Conservation (phyloP, 2,888 invertebrate species). For the Imbricaverruca yamaguchii region DNA sequence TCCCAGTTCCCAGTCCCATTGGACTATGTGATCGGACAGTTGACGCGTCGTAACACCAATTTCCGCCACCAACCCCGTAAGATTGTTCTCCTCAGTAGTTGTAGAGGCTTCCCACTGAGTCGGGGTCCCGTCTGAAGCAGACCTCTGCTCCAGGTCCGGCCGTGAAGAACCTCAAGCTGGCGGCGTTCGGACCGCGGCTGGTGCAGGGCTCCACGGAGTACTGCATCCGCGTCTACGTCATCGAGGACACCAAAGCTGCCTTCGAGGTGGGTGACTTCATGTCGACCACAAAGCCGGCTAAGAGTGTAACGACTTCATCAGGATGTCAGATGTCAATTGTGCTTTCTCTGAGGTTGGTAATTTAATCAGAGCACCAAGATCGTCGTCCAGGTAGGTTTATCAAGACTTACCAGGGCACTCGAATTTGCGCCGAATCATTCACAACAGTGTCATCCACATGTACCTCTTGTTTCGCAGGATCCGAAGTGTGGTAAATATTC, state of each 20-base stretch:
- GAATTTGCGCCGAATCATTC: no score
- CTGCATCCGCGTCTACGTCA: constrained; percentile 75
- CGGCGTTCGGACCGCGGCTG: constrained; percentile 68
- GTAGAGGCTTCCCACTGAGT: background rate
- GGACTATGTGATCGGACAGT: background rate
- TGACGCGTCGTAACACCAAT: background rate
- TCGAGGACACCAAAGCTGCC: constrained; percentile 87
- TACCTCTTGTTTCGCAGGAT: no score
- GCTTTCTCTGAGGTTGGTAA: background rate
- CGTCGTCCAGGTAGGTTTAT: no score
- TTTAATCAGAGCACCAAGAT: no score
- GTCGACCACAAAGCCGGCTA: no score
- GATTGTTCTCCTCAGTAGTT: background rate
- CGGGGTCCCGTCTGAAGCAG: background rate
- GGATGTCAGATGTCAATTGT: background rate
- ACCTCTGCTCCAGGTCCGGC: constrained; percentile 42
- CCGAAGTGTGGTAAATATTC: no score
- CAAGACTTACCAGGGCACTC: no score
- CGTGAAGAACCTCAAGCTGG: constrained; percentile 76
- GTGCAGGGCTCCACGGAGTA: constrained; percentile 56
- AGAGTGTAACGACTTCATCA: background rate
- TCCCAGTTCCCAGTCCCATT: no score
- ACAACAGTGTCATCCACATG: no score
- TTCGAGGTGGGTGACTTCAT: constrained; percentile 55
- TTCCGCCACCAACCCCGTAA: background rate